A percentile compares a stretch with the other conserved stretches of the same genome.
Conservation (phyloP, 2,113 vertebrate genomes). For the Dermatemys mawii region DNA sequence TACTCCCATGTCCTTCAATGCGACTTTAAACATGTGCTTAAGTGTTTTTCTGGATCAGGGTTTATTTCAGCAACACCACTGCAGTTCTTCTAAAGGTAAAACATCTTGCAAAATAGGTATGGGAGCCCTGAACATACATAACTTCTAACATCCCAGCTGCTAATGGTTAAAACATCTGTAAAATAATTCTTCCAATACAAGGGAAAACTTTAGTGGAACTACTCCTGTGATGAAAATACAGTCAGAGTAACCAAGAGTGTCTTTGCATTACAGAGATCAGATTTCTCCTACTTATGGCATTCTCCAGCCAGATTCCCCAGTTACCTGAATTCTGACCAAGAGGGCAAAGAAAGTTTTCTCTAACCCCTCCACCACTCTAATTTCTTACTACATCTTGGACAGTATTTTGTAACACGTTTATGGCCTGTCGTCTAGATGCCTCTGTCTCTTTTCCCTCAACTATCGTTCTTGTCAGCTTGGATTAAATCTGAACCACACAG, state of each 20-base stretch:
- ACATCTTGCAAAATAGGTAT: background rate
- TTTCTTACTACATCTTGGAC: background rate
- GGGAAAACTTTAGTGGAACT: background rate
- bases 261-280: background rate
- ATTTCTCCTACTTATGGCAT: background rate
- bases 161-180: background rate
- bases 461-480: conserved; percentile 46
- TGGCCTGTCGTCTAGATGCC: background rate
- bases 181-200: background rate
- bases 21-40: background rate
- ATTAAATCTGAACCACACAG: background rate
- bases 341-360: background rate
- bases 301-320: background rate
- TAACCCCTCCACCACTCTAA: background rate
- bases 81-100: background rate
- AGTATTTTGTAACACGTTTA: background rate
- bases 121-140: background rate
- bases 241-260: too few species aligned
- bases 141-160: background rate
- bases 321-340: background rate
- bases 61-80: background rate
- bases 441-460: conserved; percentile 8
- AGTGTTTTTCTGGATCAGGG: background rate
- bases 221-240: background rate
- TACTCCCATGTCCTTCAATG: background rate